These are phyloP conservation scores for Teleogryllus oceanicus DNA, from an alignment of 2,888 invertebrate species.

Conservation along the genomic window DNA sequence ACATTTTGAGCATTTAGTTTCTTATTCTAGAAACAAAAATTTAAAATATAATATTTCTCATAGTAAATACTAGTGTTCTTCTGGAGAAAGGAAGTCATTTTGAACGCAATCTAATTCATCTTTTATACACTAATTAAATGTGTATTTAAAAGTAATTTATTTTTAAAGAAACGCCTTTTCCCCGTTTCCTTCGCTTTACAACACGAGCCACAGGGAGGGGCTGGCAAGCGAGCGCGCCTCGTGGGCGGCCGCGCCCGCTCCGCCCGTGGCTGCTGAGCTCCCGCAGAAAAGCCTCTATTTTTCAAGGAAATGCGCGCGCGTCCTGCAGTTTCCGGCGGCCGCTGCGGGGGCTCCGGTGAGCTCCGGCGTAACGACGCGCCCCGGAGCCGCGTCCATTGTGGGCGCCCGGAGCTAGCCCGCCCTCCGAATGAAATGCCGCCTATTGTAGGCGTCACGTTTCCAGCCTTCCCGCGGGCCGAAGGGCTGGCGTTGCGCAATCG, in stretches of 20 bases:
- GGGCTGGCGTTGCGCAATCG: background rate
- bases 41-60: too few relatives aligned
- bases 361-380: background rate
- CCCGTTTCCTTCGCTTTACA: too few relatives aligned
- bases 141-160: too few relatives aligned
- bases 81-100: too few relatives aligned
- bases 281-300: background rate
- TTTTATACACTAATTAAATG: too few relatives aligned
- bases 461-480: background rate
- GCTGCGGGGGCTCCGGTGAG: background rate
- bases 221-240: background rate
- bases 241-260: background rate
- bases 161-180: too few relatives aligned
- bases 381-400: background rate
- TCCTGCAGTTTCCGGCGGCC: background rate
- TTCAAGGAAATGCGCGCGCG: constrained; percentile 6
- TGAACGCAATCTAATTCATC: too few relatives aligned
- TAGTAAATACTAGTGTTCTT: too few relatives aligned
- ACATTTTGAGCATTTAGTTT: too few relatives aligned
- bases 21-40: too few relatives aligned
- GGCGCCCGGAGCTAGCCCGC: background rate
- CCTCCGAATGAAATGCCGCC: background rate
- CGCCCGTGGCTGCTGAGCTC: background rate
- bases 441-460: background rate
- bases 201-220: background rate